Conservation (phyloP, 2,113 vertebrate genomes). For the Mormoops blainvillei region DNA sequence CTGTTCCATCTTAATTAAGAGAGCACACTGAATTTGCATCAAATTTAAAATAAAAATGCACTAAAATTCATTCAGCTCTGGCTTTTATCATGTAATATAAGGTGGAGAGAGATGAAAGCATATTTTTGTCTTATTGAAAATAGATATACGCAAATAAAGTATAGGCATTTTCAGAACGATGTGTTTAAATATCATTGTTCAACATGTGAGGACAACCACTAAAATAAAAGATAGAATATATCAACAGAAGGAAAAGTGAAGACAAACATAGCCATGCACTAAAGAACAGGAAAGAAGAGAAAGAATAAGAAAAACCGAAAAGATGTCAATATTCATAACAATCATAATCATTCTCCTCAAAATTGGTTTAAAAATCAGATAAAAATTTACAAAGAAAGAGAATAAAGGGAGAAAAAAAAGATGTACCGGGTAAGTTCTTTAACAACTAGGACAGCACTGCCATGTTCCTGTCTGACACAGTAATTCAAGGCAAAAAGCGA, state of each 20-base stretch:
- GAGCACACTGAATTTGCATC: background rate
- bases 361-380: background rate
- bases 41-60: background rate
- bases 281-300: background rate
- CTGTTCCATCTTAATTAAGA: background rate
- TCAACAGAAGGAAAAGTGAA: background rate
- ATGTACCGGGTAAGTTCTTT: background rate
- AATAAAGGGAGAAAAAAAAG: background rate
- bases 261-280: background rate
- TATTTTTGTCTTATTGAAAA: background rate
- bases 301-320: background rate
- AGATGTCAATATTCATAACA: background rate
- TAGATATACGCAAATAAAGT: background rate
- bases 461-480: background rate
- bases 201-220: background rate
- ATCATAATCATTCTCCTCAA: background rate
- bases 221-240: background rate
- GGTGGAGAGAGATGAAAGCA: background rate
- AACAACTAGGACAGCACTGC: background rate
- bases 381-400: background rate
- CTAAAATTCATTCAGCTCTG: background rate
- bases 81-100: background rate
- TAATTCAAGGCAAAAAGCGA: background rate
- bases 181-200: background rate
- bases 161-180: background rate